Percentiles rank a stretch among this genome's conserved stretches.
These are phyloP conservation scores for Paraplagusia blochii DNA, from an alignment of 2,113 vertebrate genomes.

Conservation along the genomic window DNA sequence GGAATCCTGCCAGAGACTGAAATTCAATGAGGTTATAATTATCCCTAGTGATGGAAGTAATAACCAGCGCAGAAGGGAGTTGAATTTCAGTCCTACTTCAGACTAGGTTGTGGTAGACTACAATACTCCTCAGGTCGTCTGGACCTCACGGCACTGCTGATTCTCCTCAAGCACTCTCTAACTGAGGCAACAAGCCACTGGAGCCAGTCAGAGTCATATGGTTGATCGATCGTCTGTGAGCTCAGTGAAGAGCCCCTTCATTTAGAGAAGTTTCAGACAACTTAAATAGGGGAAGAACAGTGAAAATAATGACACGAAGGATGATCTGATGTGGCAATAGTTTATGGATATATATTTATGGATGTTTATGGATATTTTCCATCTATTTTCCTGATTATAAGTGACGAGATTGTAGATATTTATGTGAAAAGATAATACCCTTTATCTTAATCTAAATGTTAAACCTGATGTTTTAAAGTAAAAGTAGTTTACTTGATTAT, in stretches of 20 bases:
- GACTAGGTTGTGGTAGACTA: constrained; percentile 20
- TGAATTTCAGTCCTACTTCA: constrained; percentile 23
- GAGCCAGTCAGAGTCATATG: constrained; percentile 31
- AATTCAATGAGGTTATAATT: constrained; percentile 3
- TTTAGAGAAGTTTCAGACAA: constrained; percentile 27
- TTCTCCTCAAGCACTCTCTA: constrained; percentile 25
- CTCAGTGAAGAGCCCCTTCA: constrained; percentile 39
- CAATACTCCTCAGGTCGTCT: constrained; percentile 33
- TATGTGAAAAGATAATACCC: no score
- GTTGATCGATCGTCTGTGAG: constrained; percentile 57
- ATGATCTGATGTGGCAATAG: no score
- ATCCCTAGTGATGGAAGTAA: constrained; percentile 1
- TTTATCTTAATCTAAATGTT: no score
- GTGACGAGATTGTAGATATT: no score
- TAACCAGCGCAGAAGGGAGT: background rate
- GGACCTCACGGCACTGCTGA: constrained; percentile 2
- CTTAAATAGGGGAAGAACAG: constrained; percentile 8
- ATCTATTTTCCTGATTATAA: no score
- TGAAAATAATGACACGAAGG: background rate
- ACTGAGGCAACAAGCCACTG: constrained; percentile 44
- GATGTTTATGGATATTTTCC: no score
- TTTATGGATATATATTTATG: no score
- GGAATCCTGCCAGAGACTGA: background rate
- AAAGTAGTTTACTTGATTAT: no score
- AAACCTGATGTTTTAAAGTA: no score